Base-by-base conservation (phyloP, 2,888 invertebrate genomes). In the Orthonychiurus folsomi region DNA sequence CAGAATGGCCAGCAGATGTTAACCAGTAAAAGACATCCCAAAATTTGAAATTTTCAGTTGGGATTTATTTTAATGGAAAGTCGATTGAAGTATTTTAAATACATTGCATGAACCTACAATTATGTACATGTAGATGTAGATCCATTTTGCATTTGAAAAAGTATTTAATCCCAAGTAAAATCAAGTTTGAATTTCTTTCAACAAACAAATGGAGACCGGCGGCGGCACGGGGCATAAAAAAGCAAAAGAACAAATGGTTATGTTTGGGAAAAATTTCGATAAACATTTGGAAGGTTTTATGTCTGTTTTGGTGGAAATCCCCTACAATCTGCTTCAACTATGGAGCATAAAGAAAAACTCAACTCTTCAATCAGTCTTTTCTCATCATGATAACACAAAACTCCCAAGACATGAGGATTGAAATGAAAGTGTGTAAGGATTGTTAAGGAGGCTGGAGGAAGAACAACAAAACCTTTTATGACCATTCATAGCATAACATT, bases 271-370 rank as follows among this genome's bases (percentile, higher is more conserved):
- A 52, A 52, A 12, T 21, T 52, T 23, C 20, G 20, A 52, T 52
- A 52, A 52, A 52, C 52, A 52, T 52, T 52, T 52, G 52, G 52
- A n/a, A 52, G 52, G 9, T 21, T 21, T 52, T 37, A 37, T 37
- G 37, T 37, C 37, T 37, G 37, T 37, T 37, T 9, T 37, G 37
- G 5, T 37, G 37, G 37, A 37, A 37, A 37, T 37, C 15, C 37
- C 15, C 37, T 9, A 37, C 37, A 37, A 37, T 37, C 37, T 37
- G 9, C n/a, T n/a, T n/a, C n/a, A n/a, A n/a, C n/a, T n/a, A n/a
- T n/a, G n/a, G 5, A 15, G 37, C 15, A 15, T 37, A 15, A 37
- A 37, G 37, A 37, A 15, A 5, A 37, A 37, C 37, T 37, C 37
- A 15, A 37, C 37, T 37, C 37, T 37, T 37, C 37, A 37, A 37